Percentiles rank a stretch among this genome's conserved stretches.
phyloP scores from a whole-genome alignment of 2,797 vertebrate genomes.

The Euthynnus affinis region DNA sequence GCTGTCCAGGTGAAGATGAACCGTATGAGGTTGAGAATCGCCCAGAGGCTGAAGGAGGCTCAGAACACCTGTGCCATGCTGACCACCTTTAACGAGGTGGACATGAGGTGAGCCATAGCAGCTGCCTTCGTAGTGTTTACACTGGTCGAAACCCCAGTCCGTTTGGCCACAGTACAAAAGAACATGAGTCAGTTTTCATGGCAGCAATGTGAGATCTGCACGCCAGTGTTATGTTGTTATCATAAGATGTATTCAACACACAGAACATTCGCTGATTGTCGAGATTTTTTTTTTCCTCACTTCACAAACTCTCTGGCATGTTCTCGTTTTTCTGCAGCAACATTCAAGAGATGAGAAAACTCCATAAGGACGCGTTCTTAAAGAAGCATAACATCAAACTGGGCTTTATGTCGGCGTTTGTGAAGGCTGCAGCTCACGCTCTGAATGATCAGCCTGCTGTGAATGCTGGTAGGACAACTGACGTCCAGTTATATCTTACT shows the following conservation, averaged over 20 bases:
- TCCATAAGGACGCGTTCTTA: conserved; percentile 88
- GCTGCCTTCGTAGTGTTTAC: not conserved
- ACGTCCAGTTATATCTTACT: not conserved
- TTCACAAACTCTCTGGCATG: conserved; percentile 75
- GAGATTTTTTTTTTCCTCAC: conserved; percentile 57
- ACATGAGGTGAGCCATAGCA: conserved; percentile 90
- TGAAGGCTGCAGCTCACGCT: conserved; percentile 93
- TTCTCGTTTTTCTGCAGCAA: conserved; percentile 82
- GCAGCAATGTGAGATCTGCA: not conserved
- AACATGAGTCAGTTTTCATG: not conserved
- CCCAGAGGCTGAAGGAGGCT: conserved; percentile 95
- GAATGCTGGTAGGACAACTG: conserved; percentile 89
- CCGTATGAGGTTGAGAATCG: conserved; percentile 95
- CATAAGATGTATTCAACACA: not conserved
- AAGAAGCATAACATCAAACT: conserved; percentile 93
- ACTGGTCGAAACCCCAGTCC: no score
- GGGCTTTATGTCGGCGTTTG: conserved; percentile 97
- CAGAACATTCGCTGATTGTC: not conserved
- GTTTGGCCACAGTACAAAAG: no score
- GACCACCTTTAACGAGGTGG: conserved; percentile 96
- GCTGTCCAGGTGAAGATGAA: conserved; percentile 94
- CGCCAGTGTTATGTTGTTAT: not conserved
- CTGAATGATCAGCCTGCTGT: conserved; percentile 93
- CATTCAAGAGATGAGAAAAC: conserved; percentile 91
- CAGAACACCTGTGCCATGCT: conserved; percentile 96